A percentile compares a stretch with the other conserved stretches of the same genome.
These are phyloP conservation scores for Diceros bicornis DNA, from an alignment of 2,797 vertebrate species.

Conservation along the genomic window DNA sequence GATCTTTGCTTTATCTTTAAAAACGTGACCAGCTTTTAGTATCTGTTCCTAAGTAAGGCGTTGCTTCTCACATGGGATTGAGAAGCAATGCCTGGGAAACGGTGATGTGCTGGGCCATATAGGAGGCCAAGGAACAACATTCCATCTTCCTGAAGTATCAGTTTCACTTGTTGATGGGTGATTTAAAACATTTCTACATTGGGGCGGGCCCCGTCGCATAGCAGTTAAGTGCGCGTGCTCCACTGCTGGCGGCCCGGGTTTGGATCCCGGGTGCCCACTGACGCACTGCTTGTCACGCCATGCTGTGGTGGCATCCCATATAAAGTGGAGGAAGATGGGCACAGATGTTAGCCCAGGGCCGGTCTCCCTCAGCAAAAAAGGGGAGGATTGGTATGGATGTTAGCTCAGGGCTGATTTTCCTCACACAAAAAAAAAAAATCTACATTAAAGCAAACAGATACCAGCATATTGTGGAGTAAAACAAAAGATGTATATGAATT, in stretches of 20 bases:
- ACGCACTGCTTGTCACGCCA: too few relatives aligned
- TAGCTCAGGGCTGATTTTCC: too few relatives aligned
- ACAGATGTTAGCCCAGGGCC: too few relatives aligned
- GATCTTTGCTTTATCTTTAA: background rate
- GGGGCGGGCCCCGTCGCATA: background rate
- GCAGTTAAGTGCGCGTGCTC: too few relatives aligned
- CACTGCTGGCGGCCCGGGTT: too few relatives aligned
- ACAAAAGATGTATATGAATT: constrained; percentile 8
- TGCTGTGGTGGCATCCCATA: too few relatives aligned
- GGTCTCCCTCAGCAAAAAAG: too few relatives aligned
- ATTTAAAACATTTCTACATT: background rate
- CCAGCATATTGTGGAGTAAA: constrained; percentile 32
- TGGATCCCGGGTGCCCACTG: too few relatives aligned
- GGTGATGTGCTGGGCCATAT: too few relatives aligned
- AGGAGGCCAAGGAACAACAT: background rate
- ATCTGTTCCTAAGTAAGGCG: background rate
- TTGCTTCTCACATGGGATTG: background rate
- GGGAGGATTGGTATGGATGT: too few relatives aligned
- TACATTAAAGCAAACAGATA: background rate
- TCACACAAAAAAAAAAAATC: background rate
- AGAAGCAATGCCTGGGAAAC: background rate
- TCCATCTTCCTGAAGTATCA: background rate
- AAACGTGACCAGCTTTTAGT: background rate
- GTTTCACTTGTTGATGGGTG: background rate
- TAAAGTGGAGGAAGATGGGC: too few relatives aligned